These are phyloP conservation scores for Drosophila sp. DNA, from an alignment of 1,140 invertebrate genomes.

Conservation along the genomic window DNA sequence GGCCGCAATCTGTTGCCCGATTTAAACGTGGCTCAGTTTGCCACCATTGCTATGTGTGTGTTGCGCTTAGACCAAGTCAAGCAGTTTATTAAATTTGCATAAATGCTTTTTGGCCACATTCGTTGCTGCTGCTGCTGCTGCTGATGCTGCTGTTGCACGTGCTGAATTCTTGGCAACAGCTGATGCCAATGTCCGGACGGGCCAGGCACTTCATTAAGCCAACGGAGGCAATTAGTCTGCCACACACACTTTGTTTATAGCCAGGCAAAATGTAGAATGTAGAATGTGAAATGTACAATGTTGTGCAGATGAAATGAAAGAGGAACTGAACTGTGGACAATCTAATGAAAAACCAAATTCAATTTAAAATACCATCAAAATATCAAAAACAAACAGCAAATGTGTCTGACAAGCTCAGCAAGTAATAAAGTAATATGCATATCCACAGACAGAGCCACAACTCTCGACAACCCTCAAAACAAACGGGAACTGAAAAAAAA, in stretches of 20 bases:
- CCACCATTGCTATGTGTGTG: neutral
- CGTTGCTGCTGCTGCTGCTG: neutral
- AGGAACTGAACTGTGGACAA: constrained; percentile 5
- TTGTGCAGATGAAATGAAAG: constrained; percentile 13
- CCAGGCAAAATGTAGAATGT: constrained; percentile 5
- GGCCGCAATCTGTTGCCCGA: constrained; percentile 41
- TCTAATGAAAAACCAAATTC: constrained; percentile 23
- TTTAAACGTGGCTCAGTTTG: constrained; percentile 56
- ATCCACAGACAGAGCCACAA: constrained; percentile 10
- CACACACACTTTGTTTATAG: constrained; percentile 22
- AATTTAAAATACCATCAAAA: constrained; percentile 21
- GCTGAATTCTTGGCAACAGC: constrained; percentile 46
- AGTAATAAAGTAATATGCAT: constrained; percentile 11
- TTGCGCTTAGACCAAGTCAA: constrained; percentile 20
- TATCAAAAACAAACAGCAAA: constrained; percentile 27
- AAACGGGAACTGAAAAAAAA: neutral
- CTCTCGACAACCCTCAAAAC: constrained; percentile 1
- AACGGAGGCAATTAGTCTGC: constrained; percentile 67
- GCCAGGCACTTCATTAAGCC: constrained; percentile 70
- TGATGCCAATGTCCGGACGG: constrained; percentile 66
- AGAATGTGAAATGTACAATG: constrained; percentile 9
- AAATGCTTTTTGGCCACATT: constrained; percentile 55
- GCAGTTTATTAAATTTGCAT: constrained; percentile 81
- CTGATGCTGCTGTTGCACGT: constrained; percentile 17
- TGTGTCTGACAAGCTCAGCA: constrained; percentile 4